Evolutionary conservation across 2,797 vertebrate species (phyloP).

Genomic region (Danio albolineatus): DNA sequence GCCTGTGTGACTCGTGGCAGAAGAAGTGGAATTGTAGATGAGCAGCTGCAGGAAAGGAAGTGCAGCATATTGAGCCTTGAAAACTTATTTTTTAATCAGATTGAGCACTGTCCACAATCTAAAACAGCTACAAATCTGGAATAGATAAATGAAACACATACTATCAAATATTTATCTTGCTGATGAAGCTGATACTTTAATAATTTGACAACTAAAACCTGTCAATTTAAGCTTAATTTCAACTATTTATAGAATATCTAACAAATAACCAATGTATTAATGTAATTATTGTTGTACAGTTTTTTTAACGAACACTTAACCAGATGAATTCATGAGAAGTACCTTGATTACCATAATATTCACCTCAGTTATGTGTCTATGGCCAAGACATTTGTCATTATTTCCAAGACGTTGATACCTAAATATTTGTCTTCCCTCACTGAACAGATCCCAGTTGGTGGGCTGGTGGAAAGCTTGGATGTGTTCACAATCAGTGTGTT

Average conservation of each 20-base stretch:
- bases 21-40: neutral
- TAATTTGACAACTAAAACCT: neutral
- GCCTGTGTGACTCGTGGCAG: neutral
- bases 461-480: constrained; percentile 49
- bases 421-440: constrained; percentile 48
- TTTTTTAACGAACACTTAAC: neutral
- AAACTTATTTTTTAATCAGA: neutral
- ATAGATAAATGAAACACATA: neutral
- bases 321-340: neutral
- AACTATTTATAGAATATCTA: neutral
- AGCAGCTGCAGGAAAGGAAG: neutral
- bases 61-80: neutral
- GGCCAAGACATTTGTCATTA: constrained; percentile 49
- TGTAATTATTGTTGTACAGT: too few relatives aligned
- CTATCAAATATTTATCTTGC: neutral
- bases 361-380: constrained; percentile 16
- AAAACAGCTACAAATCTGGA: neutral
- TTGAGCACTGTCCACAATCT: neutral
- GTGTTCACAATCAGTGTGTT: constrained; percentile 18
- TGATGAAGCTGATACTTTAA: neutral
- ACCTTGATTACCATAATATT: constrained; percentile 22
- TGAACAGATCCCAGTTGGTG: constrained; percentile 51
- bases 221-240: neutral
- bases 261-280: too few relatives aligned
- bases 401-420: constrained; percentile 53